Evolutionary conservation across 1,140 invertebrate species (phyloP), one percentile per base, ranked within the genome.

Genomic region (Babylonia areolata): DNA sequence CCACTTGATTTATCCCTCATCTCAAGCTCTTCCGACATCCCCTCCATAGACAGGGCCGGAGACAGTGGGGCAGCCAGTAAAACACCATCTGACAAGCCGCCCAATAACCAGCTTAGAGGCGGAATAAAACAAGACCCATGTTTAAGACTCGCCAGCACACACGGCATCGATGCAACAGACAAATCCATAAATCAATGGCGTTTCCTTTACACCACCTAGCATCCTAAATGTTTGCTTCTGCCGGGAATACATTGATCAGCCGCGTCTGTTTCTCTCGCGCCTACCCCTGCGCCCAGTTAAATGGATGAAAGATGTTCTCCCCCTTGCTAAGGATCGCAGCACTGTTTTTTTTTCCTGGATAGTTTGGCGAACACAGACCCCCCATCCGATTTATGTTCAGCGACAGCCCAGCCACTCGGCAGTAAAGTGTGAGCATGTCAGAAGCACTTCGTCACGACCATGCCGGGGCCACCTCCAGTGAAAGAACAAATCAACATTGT

Each of bases 221-320:
- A 23, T n/a, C 39, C 77, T 42, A 11, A 79, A 79, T 79, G 77
- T 79, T 79, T 79, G 77, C 77, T 46, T 42, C 77, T 11, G 77
- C 37, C 39, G n/a, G 77, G 39, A 28, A 79, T 79, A 40, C 77
- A 79, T 79, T 79, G 77, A 79, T 79, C 77, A 79, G 71, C 71
- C 71, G 35, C 35, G 71, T 73, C 71, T 73, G 71, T 37, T 73
- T 33, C 71, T 73, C 71, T 73, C 20, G 6, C 31, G 71, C n/a
- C 31, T 15, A 2, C 71, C 31, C 31, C 31, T 5, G 31, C 31
- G 31, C 9, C n/a, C 35, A 73, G 71, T 37, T 37, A 73, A 15
- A 35, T 6, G 71, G 71, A 73, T 73, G 71, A 73, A 73, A 73
- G 71, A 73, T 35, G 71, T 73, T 35, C 12, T 73, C 6, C 20